phyloP scores from a whole-genome alignment of 1,140 invertebrate species.

The Prorops nasuta region DNA sequence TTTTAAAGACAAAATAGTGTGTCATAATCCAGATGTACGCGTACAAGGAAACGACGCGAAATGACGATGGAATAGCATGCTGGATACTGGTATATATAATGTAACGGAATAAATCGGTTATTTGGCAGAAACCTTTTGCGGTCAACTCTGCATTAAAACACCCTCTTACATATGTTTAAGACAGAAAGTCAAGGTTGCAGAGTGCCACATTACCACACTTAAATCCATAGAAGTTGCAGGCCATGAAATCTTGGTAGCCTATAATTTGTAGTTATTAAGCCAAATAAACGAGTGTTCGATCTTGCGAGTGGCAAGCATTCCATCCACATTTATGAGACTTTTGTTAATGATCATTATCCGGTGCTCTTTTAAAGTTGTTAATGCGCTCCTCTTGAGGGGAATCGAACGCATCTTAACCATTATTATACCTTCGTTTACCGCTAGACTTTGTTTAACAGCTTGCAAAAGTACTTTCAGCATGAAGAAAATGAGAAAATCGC shows the following conservation, averaged over 20 bases:
- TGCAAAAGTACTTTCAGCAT: too few relatives aligned
- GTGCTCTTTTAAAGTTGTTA: constrained; percentile 9
- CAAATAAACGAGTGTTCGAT: constrained; percentile 39
- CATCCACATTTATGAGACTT: constrained; percentile 41
- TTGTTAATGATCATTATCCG: constrained; percentile 22
- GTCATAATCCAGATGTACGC: too few relatives aligned
- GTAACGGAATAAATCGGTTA: too few relatives aligned
- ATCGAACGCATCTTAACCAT: neutral
- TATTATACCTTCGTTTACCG: neutral
- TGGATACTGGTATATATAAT: too few relatives aligned
- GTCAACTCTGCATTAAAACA: too few relatives aligned
- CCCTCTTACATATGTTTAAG: constrained; percentile 12
- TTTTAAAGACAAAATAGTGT: too few relatives aligned
- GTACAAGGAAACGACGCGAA: too few relatives aligned
- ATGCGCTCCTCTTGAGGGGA: neutral
- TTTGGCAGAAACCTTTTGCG: too few relatives aligned
- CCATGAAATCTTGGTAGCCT: constrained; percentile 38
- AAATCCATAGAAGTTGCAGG: constrained; percentile 35
- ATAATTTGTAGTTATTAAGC: constrained; percentile 48
- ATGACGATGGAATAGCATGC: too few relatives aligned
- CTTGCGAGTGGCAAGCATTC: constrained; percentile 38
- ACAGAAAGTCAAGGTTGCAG: constrained; percentile 27
- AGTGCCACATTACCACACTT: constrained; percentile 23
- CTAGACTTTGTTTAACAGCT: too few relatives aligned
- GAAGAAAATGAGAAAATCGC: too few relatives aligned